Base-by-base conservation (phyloP, 2,888 invertebrate genomes). In the Allophyes oxyacanthae region DNA sequence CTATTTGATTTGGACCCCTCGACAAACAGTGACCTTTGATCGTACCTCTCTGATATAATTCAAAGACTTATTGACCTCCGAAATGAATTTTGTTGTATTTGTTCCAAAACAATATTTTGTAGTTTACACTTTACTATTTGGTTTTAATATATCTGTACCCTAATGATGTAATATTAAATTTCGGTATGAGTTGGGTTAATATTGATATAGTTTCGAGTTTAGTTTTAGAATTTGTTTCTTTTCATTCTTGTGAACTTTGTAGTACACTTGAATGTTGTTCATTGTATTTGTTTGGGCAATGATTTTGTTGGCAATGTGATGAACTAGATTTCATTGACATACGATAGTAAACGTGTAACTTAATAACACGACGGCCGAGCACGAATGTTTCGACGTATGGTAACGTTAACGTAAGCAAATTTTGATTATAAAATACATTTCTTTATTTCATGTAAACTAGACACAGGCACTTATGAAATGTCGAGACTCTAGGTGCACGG, bases 1-100 rank as follows among this genome's bases (percentile, higher is more conserved):
- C 75, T 79, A 73, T 79, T 78, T 79, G 75, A 79, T 78, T 73
- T 75, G 68, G 60, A 45, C 66, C 69, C 69, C 75, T 72, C 62
- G 58, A 61, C 64, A 77, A 78, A 77, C 66, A 75, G 40, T 53
- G 67, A 64, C 74, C 78, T 78, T 76, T 77, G 78, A 77, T 75
- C 74, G 57, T 69, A 59, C 59, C 59, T 63, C 65, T 62, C 48
- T 36, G 62, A 62, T 68, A 69, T 72, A 67, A 68, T 59, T 70
- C 79, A 72, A 64, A 79, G 69, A 64, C 60, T 65, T 68, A 66
- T 78, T 70, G 69, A 70, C 69, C 67, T 56, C 50, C 43, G 51
- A 65, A 78, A 73, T 71, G 57, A 77, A 63, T 77, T 76, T 68
- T 25, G 49, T 74, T 62, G 56, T 74, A 64, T 77, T 74, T 77